These are phyloP conservation scores for Drosophila borborema DNA, from an alignment of 2,888 invertebrate genomes.

Conservation along the genomic window DNA sequence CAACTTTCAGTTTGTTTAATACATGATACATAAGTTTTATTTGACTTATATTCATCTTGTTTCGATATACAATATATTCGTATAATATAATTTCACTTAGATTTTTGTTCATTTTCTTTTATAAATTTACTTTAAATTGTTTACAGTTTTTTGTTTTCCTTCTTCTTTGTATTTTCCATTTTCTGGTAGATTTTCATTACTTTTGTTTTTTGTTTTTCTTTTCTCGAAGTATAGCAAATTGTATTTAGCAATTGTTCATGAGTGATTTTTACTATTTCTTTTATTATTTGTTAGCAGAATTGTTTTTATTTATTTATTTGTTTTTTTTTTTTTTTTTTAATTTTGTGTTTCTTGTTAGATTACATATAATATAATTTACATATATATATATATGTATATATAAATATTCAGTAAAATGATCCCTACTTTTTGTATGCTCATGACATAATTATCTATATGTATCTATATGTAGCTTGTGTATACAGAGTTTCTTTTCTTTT, in stretches of 20 bases:
- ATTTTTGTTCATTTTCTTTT: slow-evolving; percentile 58
- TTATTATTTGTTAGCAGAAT: slow-evolving; percentile 64
- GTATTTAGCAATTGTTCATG: slow-evolving; percentile 64
- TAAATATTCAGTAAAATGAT: slow-evolving; percentile 79
- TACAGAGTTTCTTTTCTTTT: slow-evolving; percentile 29
- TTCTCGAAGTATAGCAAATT: slow-evolving; percentile 67
- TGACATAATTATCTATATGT: slow-evolving; percentile 76
- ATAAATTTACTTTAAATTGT: slow-evolving; percentile 53
- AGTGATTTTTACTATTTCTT: slow-evolving; percentile 47
- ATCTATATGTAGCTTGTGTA: slow-evolving; percentile 58
- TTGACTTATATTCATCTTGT: slow-evolving; percentile 77
- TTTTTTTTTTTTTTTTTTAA: slow-evolving; percentile 32
- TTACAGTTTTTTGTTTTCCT: slow-evolving; percentile 47
- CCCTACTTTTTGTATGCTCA: slow-evolving; percentile 82
- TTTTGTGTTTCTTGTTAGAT: slow-evolving; percentile 40
- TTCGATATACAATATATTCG: slow-evolving; percentile 78
- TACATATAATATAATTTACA: slow-evolving; percentile 62
- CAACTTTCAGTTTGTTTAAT: slow-evolving; percentile 58
- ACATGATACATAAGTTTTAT: slow-evolving; percentile 74
- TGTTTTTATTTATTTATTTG: slow-evolving; percentile 25
- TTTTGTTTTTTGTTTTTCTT: slow-evolving; percentile 31
- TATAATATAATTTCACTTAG: slow-evolving; percentile 76
- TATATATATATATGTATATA: slow-evolving; percentile 43
- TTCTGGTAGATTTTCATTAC: slow-evolving; percentile 44
- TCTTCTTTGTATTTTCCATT: slow-evolving; percentile 25